These are phyloP conservation scores for Notiomystis cincta DNA, from an alignment of 2,113 vertebrate genomes.

Conservation along the genomic window DNA sequence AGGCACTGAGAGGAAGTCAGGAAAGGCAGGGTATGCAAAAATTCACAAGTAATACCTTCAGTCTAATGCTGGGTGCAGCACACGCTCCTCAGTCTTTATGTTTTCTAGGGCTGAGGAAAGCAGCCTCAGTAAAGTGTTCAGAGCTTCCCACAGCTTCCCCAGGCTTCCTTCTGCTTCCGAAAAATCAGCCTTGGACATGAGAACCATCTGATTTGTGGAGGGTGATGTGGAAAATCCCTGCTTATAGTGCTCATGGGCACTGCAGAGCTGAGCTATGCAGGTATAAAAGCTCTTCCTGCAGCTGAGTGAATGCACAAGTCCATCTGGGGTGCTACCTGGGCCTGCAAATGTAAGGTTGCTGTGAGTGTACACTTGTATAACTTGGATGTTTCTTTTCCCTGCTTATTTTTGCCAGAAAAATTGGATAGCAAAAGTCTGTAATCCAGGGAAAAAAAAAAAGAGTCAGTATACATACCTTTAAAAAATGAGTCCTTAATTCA, in stretches of 20 bases:
- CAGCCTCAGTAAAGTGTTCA: neutral
- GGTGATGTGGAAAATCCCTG: neutral
- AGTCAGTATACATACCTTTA: neutral
- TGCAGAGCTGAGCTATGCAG: neutral
- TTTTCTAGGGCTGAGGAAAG: neutral
- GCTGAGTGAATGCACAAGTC: neutral
- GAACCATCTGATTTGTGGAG: neutral
- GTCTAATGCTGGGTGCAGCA: neutral
- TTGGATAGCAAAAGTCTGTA: neutral
- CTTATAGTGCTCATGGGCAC: neutral
- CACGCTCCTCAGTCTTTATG: neutral
- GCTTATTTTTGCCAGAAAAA: neutral
- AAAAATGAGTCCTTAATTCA: neutral
- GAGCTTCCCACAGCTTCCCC: neutral
- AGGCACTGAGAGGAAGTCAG: neutral
- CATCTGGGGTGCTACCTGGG: neutral
- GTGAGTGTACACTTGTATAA: accelerated
- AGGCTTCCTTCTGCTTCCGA: neutral
- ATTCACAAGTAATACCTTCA: neutral
- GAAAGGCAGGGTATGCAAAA: neutral
- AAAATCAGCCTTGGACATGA: neutral
- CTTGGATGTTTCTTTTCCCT: neutral
- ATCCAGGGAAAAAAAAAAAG: neutral
- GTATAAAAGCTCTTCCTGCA: neutral
- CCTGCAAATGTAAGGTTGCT: neutral